These are phyloP conservation scores for Notiomystis cincta DNA, from an alignment of 2,113 vertebrate genomes.

Conservation along the genomic window DNA sequence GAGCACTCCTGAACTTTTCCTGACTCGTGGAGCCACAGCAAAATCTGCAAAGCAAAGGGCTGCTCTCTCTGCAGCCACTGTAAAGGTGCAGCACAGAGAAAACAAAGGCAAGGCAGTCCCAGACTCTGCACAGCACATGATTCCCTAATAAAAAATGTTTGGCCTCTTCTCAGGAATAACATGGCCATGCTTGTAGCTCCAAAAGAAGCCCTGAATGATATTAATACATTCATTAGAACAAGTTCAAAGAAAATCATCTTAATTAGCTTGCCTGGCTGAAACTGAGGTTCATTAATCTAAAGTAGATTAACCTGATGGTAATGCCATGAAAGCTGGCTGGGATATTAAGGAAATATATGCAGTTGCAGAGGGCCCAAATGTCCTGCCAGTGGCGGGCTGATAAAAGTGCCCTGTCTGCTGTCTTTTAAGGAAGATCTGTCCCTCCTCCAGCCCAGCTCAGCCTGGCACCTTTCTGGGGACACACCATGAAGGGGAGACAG, in stretches of 20 bases:
- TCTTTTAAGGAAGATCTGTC: neutral
- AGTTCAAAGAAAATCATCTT: slow-evolving; percentile 69
- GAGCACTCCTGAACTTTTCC: neutral
- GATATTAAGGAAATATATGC: slow-evolving; percentile 55
- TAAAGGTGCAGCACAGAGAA: slow-evolving; percentile 15
- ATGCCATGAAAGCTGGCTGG: slow-evolving; percentile 59
- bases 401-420: neutral
- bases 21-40: neutral
- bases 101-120: slow-evolving; percentile 49
- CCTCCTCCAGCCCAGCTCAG: neutral
- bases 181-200: slow-evolving; percentile 61
- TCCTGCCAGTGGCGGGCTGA: neutral
- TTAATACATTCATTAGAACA: slow-evolving; percentile 65
- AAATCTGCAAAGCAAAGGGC: neutral
- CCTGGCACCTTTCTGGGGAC: neutral
- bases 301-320: slow-evolving; percentile 64
- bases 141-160: slow-evolving; percentile 58
- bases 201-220: slow-evolving; percentile 58
- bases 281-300: slow-evolving; percentile 62
- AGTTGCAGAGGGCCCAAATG: slow-evolving; percentile 46
- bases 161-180: slow-evolving; percentile 65
- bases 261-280: slow-evolving; percentile 70
- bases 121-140: slow-evolving; percentile 39
- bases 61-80: neutral
- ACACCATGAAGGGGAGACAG: neutral